phyloP scores from a whole-genome alignment of 1,140 invertebrate genomes.

The Sitodiplosis mosellana region DNA sequence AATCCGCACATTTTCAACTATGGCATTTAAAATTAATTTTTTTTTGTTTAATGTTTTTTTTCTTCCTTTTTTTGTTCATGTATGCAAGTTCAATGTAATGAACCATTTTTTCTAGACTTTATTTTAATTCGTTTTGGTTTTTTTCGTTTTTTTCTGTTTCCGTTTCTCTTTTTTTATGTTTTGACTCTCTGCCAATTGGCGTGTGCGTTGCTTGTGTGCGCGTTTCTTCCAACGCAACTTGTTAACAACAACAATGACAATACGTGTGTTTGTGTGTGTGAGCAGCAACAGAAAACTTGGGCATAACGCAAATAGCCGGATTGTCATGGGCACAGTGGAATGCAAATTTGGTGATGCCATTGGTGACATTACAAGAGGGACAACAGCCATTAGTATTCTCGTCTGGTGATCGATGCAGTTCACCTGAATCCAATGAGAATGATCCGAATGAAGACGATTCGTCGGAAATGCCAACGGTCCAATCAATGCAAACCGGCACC shows the following conservation, averaged over 20 bases:
- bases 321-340: constrained; percentile 47
- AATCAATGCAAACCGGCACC: not conserved
- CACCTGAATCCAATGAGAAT: not conserved
- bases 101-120: not conserved
- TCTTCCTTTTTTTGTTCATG: not conserved
- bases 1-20: not conserved
- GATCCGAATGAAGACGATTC: not conserved
- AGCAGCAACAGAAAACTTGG: constrained; percentile 37
- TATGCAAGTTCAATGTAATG: not conserved
- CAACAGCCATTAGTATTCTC: constrained; percentile 20
- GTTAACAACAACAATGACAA: no score
- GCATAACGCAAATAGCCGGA: constrained; percentile 42
- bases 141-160: no score
- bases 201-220: not conserved
- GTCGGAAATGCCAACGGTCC: not conserved
- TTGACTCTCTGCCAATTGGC: not conserved
- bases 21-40: not conserved
- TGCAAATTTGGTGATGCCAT: constrained; percentile 33
- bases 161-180: not conserved
- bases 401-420: constrained; percentile 9
- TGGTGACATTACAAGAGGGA: constrained; percentile 28
- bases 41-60: not conserved
- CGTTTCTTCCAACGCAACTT: not conserved
- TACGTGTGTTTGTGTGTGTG: no score
- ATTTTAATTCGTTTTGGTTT: not conserved